Percentiles rank a stretch among this genome's conserved stretches.
Evolutionary conservation across 2,797 vertebrate genomes (phyloP).

Genomic region (Hypotaenidia philippensis): DNA sequence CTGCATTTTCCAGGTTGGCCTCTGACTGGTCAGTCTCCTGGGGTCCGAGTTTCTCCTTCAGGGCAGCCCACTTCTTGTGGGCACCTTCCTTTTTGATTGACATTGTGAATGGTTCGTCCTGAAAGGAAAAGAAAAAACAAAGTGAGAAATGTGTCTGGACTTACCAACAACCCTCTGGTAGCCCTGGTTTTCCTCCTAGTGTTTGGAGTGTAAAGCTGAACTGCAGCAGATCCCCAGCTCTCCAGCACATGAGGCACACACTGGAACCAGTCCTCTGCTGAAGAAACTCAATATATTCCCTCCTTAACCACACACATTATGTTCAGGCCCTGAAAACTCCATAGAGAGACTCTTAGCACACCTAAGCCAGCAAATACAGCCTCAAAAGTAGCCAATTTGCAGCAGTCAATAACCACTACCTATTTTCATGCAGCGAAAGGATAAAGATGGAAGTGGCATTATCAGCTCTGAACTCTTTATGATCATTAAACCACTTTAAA

Average conservation of each 20-base stretch:
- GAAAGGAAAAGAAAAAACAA: not conserved
- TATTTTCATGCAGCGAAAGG: constrained; percentile 12
- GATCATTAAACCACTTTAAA: constrained; percentile 28
- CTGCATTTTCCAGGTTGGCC: constrained; percentile 94
- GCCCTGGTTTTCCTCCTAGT: not conserved
- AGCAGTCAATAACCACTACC: not conserved
- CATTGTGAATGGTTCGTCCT: constrained; percentile 81
- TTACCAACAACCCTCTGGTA: not conserved
- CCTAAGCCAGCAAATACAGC: not conserved
- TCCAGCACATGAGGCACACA: not conserved
- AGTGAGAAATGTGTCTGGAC: not conserved
- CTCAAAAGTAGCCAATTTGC: constrained; percentile 37
- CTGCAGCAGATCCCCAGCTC: not conserved
- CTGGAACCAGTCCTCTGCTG: not conserved
- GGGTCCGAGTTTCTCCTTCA: constrained; percentile 90
- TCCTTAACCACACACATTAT: not conserved
- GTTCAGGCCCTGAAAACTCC: not conserved
- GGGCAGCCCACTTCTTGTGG: constrained; percentile 91
- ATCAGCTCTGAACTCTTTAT: constrained; percentile 18
- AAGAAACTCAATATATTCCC: not conserved
- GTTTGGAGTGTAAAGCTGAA: not conserved
- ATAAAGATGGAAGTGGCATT: not conserved
- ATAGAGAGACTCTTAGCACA: not conserved
- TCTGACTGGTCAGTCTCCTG: constrained; percentile 92
- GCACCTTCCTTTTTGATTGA: constrained; percentile 85